phyloP scores from a whole-genome alignment of 2,888 invertebrate species.

The Drosophila monieri region DNA sequence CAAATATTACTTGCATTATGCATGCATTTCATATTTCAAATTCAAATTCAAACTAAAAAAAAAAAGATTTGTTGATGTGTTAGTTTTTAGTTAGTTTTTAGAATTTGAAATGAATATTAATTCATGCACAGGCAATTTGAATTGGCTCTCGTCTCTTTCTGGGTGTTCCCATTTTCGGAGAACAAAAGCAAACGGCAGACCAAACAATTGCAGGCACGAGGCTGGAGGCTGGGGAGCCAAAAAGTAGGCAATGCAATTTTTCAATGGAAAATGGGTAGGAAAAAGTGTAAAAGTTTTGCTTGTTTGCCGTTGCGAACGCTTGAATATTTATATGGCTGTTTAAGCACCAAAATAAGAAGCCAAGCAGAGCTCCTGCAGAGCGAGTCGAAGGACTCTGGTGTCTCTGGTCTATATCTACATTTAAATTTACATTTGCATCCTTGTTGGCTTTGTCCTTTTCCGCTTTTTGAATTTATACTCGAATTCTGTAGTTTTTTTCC shows the following conservation, averaged over 20 bases:
- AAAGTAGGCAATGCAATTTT: conserved; percentile 52
- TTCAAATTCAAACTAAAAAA: not conserved
- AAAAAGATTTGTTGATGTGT: conserved; percentile 11
- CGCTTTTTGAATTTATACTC: not conserved
- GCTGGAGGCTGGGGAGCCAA: not conserved
- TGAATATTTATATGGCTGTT: conserved; percentile 58
- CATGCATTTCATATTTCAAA: not conserved
- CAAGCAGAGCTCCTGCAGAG: conserved; percentile 30
- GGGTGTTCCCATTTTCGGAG: not conserved
- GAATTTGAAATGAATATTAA: conserved; percentile 64
- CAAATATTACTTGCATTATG: not conserved
- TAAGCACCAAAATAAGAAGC: conserved; percentile 28
- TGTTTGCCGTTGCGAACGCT: conserved; percentile 34
- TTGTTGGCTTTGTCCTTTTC: not conserved
- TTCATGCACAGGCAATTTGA: conserved; percentile 64
- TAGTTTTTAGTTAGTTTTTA: conserved; percentile 13
- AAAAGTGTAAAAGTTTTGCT: conserved; percentile 42
- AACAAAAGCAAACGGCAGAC: conserved; percentile 13
- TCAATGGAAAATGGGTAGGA: conserved; percentile 17
- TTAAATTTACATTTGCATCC: not conserved
- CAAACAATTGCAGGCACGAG: conserved; percentile 1
- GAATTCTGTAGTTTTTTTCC: not conserved
- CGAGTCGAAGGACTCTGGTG: conserved; percentile 26
- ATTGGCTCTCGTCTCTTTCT: conserved; percentile 19
- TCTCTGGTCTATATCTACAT: conserved; percentile 14